Conservation (phyloP, 2,113 vertebrate genomes). For the Vombatus ursinus region DNA sequence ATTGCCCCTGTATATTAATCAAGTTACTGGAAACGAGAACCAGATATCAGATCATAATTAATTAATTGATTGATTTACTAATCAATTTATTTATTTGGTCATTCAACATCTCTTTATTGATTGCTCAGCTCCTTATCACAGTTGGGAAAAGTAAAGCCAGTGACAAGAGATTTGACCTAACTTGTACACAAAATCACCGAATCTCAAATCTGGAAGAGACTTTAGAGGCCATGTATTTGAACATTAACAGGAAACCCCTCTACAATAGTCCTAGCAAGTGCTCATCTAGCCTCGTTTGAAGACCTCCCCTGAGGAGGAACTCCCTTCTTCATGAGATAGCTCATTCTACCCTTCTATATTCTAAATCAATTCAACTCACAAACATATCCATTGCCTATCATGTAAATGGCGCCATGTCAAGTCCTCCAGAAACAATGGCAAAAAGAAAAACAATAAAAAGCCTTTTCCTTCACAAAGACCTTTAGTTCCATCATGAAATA, state of each 20-base stretch:
- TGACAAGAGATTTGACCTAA: neutral
- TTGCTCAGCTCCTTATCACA: neutral
- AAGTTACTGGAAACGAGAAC: neutral
- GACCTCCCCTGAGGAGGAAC: neutral
- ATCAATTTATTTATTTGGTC: neutral
- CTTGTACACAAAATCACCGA: neutral
- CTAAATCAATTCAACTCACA: neutral
- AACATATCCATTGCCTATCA: neutral
- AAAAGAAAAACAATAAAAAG: neutral
- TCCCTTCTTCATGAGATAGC: neutral
- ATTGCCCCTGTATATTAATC: neutral
- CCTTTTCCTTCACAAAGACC: neutral
- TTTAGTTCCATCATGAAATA: neutral
- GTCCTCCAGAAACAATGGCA: neutral
- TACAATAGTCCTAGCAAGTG: neutral
- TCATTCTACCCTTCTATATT: neutral
- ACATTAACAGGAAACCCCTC: neutral
- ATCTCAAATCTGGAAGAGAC: neutral
- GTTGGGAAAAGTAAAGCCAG: no score
- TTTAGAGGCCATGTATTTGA: neutral
- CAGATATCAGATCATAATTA: neutral
- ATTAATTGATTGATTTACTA: neutral
- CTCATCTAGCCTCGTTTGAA: neutral
- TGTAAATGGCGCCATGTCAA: neutral
- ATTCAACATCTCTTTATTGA: neutral